Evolutionary conservation across 2,797 vertebrate species (phyloP).

Genomic region (Sebastes diaconus): DNA sequence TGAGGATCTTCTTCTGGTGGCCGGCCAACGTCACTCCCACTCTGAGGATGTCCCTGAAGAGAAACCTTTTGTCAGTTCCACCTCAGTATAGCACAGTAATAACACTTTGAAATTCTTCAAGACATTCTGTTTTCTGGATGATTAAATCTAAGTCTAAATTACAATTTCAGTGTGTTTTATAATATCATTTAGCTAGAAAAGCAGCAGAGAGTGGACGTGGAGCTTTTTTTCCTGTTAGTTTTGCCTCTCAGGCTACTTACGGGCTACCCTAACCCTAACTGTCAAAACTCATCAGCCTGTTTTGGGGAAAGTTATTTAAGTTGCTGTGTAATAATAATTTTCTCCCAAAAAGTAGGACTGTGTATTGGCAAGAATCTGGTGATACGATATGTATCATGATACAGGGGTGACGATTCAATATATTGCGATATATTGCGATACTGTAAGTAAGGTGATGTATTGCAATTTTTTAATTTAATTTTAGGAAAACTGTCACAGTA

Average conservation of each 20-base stretch:
- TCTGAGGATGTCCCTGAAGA: slow-evolving; percentile 90
- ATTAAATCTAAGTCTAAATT: background rate
- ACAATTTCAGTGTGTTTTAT: background rate
- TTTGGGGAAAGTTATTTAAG: background rate
- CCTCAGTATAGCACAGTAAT: background rate
- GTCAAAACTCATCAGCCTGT: background rate
- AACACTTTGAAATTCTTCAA: background rate
- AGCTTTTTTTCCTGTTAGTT: background rate
- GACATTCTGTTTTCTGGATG: background rate
- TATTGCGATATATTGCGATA: no score
- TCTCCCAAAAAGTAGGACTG: no score
- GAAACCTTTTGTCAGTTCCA: slow-evolving; percentile 7
- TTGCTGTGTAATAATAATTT: background rate
- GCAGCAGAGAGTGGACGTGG: background rate
- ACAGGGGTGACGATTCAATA: no score
- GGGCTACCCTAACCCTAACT: background rate
- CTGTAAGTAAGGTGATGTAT: background rate
- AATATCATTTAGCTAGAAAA: background rate
- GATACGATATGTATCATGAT: no score
- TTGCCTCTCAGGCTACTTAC: background rate
- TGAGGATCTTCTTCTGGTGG: slow-evolving; percentile 98
- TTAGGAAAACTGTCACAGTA: no score
- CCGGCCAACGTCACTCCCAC: slow-evolving; percentile 93
- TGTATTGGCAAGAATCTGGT: no score
- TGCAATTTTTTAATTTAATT: no score